phyloP scores from a whole-genome alignment of 2,888 invertebrate species.

The Dryobotodes eremita region DNA sequence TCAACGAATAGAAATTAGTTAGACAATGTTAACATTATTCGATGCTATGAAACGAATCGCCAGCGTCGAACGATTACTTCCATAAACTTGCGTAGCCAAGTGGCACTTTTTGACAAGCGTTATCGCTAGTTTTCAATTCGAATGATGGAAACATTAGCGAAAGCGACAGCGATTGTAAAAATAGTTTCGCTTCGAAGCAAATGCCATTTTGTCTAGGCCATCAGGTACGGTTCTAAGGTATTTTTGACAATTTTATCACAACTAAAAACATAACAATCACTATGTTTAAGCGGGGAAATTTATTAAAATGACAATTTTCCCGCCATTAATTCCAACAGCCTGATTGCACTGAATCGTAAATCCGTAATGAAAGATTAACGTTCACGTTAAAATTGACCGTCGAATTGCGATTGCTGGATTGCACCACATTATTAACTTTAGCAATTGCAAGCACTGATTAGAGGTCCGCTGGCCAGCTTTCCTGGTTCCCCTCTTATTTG shows the following conservation, averaged over 20 bases:
- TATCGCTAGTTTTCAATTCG: too few relatives aligned
- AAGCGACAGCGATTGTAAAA: too few relatives aligned
- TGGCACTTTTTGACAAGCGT: too few relatives aligned
- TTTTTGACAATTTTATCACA: not conserved
- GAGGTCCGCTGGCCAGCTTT: conserved; percentile 34
- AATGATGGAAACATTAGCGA: too few relatives aligned
- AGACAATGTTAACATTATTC: too few relatives aligned
- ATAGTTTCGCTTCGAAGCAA: too few relatives aligned
- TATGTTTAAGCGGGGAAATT: too few relatives aligned
- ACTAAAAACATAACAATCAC: not conserved
- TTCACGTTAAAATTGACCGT: conserved; percentile 23
- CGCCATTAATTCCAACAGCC: not conserved
- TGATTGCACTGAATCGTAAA: conserved; percentile 12
- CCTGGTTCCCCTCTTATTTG: conserved; percentile 59
- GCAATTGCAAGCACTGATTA: conserved; percentile 57
- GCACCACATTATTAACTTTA: conserved; percentile 53
- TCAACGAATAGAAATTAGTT: too few relatives aligned
- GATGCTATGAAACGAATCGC: too few relatives aligned
- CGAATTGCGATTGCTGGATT: conserved; percentile 25
- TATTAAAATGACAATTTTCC: not conserved
- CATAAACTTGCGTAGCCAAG: too few relatives aligned
- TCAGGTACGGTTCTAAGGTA: not conserved
- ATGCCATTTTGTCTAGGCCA: too few relatives aligned
- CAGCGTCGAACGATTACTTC: too few relatives aligned
- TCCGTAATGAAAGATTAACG: conserved; percentile 37